Percentiles rank a stretch among this genome's conserved stretches.
phyloP scores from a whole-genome alignment of 37 sponge, comb jelly and placozoan species.

The Eunapius fragilis region DNA sequence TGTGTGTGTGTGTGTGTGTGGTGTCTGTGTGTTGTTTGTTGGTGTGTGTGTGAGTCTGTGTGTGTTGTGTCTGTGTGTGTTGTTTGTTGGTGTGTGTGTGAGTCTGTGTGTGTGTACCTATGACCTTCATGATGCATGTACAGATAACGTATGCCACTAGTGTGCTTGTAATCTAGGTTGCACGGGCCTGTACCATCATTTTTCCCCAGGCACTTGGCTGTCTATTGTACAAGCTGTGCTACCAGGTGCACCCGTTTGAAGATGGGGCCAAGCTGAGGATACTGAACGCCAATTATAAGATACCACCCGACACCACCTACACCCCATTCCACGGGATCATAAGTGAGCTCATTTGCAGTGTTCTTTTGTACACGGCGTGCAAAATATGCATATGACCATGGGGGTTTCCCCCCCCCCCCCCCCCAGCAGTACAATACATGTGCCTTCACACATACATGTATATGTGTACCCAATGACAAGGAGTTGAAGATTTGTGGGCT shows the following conservation, averaged over 20 bases:
- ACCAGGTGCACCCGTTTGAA: slow-evolving; percentile 83
- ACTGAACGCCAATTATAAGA: slow-evolving; percentile 86
- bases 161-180: not conserved
- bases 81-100: too few species aligned
- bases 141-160: too few species aligned
- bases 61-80: too few species aligned
- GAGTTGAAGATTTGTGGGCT: not conserved
- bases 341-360: slow-evolving; percentile 41
- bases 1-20: too few species aligned
- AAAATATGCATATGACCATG: too few species aligned
- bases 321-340: slow-evolving; percentile 60
- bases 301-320: slow-evolving; percentile 63
- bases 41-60: too few species aligned
- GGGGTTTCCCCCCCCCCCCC: too few species aligned
- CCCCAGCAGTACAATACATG: too few species aligned
- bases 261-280: slow-evolving; percentile 82
- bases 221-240: slow-evolving; percentile 88
- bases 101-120: too few species aligned
- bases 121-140: too few species aligned
- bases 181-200: not conserved
- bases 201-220: slow-evolving; percentile 84
- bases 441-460: not conserved
- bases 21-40: too few species aligned
- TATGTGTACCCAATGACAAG: not conserved
- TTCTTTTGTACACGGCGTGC: too few species aligned